phyloP scores from a whole-genome alignment of 2,888 invertebrate genomes.

The Leptinotarsa juncta region DNA sequence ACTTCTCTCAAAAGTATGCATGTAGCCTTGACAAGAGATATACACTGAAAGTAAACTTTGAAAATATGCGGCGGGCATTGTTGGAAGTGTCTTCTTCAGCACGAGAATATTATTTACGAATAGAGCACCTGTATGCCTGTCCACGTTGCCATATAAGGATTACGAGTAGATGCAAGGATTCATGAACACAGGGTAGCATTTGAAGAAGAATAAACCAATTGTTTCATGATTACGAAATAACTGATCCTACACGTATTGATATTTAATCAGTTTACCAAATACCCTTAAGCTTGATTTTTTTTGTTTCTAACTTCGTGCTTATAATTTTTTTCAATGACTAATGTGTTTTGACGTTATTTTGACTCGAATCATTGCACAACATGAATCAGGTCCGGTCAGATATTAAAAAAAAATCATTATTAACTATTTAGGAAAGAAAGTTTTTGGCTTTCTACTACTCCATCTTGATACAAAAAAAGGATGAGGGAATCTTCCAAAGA shows the following conservation, averaged over 20 bases:
- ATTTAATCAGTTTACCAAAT: too few species aligned
- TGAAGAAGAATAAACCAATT: background rate
- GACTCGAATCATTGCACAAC: too few species aligned
- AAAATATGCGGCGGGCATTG: slow-evolving; percentile 35
- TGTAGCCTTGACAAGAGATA: slow-evolving; percentile 25
- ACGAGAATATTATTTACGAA: slow-evolving; percentile 40
- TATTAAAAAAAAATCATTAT: too few species aligned
- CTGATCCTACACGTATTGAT: background rate
- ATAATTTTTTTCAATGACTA: too few species aligned
- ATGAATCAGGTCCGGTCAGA: too few species aligned
- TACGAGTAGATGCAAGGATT: background rate
- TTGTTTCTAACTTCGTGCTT: too few species aligned
- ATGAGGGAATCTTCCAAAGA: too few species aligned
- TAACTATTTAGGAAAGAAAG: too few species aligned
- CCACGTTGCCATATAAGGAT: slow-evolving; percentile 32
- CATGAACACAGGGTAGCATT: slow-evolving; percentile 1
- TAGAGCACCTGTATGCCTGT: slow-evolving; percentile 30
- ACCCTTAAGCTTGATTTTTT: too few species aligned
- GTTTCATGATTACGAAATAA: background rate
- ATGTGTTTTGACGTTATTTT: too few species aligned
- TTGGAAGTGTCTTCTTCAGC: slow-evolving; percentile 40
- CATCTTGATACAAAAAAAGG: too few species aligned
- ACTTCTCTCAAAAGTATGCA: slow-evolving; percentile 26
- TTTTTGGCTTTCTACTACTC: too few species aligned
- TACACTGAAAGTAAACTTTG: slow-evolving; percentile 24